Evolutionary conservation across 2,888 invertebrate species (phyloP), one percentile per base, ranked within the genome.

Genomic region (Aricia artaxerxes): DNA sequence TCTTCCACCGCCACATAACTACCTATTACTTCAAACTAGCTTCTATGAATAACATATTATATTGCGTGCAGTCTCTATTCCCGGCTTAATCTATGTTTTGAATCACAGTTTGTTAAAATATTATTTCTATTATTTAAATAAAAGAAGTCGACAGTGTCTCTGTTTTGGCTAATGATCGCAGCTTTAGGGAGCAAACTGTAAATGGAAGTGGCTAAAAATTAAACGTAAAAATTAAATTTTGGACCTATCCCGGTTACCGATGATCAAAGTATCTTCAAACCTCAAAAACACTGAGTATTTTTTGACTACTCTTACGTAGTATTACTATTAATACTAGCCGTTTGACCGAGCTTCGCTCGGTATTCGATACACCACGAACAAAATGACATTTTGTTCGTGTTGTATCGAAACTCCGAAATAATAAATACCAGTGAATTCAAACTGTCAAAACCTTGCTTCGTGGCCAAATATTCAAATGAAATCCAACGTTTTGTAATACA

Each of bases 1-100:
- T 89, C 88, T 89, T 86, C 83, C 64, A 64, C 44, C 64, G 44
- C 78, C 61, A 24, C 16, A 64, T 77, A 77, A 77, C 61, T 61
- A 77, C 61, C 77, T 78, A 78, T 57, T 76, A 76, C 76, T 76
- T 76, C 76, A 76, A 57, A 76, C 76, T 76, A 76, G 31, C 76
- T 75, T 11, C 75, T 76, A 76, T 76, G 76, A 76, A 76, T 76
- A 76, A 76, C 76, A 53, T 76, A 76, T 35, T 57, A 75, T 75
- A 75, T 49, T 40, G 49, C 75, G 44, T 73, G 4, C 31, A n/a
- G 69, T 38, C 69, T 69, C 69, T 69, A 13, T 79, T 72, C 69
- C 69, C 53, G 72, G 35, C 72, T 57, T 44, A 73, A 35, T 24
- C 13, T 57, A 73, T 79, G 31, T 61, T 69, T 61, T 31, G 64